Evolutionary conservation across 1,140 invertebrate genomes (phyloP), one percentile per base, ranked within the genome.

Genomic region (Drosophila orena): DNA sequence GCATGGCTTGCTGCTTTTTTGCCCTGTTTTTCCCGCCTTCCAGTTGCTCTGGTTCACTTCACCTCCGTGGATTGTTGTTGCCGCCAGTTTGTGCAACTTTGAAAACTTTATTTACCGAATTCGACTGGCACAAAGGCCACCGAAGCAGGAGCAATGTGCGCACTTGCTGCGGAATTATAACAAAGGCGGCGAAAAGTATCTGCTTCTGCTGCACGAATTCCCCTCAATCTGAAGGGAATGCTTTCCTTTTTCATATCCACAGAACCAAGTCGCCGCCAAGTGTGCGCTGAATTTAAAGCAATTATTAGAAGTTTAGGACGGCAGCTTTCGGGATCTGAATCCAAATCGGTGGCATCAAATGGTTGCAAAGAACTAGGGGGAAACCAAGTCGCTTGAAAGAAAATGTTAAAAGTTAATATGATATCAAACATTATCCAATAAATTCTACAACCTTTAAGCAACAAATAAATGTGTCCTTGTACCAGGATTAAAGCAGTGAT

Each of bases 41-140:
- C 15, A 15, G 34, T 24, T 42, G 60, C 47, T 47, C 12, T 35
- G 53, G 42, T 43, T 57, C 20, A 24, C 50, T 22, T 43, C 54
- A 35, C 69, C 64, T 49, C 65, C 15, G 24, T 27, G 22, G 44
- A 47, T 64, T 58, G 27, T 53, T 77, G 62, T 56, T 76, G 62
- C 47, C 35, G 64, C 30, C 52, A 61, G 77, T 79, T 79, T 79
- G 77, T 75, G 70, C 77, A 80, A 80, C 77, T 80, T 80, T 80
- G 77, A 79, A 80, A 80, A 80, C 77, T 80, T 80, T 80, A 80
- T 80, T 80, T 74, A 75, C 77, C 78, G 70, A 80, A 75, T 80
- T 69, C 70, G 49, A 74, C 66, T 76, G 58, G 65, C 60, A 78
- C 74, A 77, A 77, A 77, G 74, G 55, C 53, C 53, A 66, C 22